Conservation (phyloP, 1,140 invertebrate genomes). For the Drosophila ananassae region DNA sequence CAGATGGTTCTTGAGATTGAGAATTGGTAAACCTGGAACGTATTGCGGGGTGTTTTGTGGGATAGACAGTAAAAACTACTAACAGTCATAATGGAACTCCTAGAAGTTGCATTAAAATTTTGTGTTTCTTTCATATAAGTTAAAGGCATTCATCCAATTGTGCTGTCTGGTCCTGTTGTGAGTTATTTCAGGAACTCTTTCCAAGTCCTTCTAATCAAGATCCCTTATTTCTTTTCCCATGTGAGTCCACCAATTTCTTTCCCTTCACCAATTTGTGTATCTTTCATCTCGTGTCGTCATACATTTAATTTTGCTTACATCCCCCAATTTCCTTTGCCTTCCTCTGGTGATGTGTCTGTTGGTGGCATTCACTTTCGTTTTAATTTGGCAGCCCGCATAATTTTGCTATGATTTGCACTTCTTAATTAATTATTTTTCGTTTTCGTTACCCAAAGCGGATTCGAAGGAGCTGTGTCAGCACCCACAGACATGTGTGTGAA, state of each 20-base stretch:
- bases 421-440: slow-evolving; percentile 79
- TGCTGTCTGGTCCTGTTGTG: too few species aligned
- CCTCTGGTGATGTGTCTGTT: slow-evolving; percentile 50
- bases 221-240: slow-evolving; percentile 8
- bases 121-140: not conserved
- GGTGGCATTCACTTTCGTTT: slow-evolving; percentile 71
- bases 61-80: not conserved
- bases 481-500: not conserved
- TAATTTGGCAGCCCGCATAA: slow-evolving; percentile 76
- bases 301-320: slow-evolving; percentile 44
- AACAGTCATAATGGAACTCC: too few species aligned
- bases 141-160: too few species aligned
- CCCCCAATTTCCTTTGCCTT: slow-evolving; percentile 26
- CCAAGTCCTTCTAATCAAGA: not conserved
- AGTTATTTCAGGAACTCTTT: not conserved
- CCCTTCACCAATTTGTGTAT: slow-evolving; percentile 9
- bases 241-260: not conserved
- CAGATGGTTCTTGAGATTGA: slow-evolving; percentile 30
- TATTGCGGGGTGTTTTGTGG: not conserved
- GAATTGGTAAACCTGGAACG: slow-evolving; percentile 32
- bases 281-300: slow-evolving; percentile 39
- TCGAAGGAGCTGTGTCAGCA: slow-evolving; percentile 64
- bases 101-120: too few species aligned
- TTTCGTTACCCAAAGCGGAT: slow-evolving; percentile 65
- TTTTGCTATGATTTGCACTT: slow-evolving; percentile 81